Conservation (phyloP, 2,888 invertebrate species). For the Eumerus sabulonum region DNA sequence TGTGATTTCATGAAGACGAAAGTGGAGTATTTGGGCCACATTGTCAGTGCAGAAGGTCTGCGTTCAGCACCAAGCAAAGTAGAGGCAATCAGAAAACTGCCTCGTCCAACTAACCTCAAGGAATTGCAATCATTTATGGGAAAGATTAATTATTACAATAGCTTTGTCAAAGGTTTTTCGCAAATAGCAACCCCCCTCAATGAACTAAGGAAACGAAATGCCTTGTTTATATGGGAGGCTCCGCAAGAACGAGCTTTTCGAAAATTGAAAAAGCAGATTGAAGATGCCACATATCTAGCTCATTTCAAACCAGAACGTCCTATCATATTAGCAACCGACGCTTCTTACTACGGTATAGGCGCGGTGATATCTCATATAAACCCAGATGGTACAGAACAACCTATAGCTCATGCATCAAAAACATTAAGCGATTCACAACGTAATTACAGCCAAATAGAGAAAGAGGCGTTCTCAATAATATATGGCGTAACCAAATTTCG, state of each 20-base stretch:
- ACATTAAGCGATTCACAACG: constrained; percentile 33
- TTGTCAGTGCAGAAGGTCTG: constrained; percentile 5
- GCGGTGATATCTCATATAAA: too few relatives aligned
- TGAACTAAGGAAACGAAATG: constrained; percentile 16
- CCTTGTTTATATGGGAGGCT: neutral
- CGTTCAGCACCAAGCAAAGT: constrained; percentile 3
- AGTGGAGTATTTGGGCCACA: neutral
- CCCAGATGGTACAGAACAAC: too few relatives aligned
- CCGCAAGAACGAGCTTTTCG: neutral
- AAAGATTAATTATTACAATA: constrained; percentile 29
- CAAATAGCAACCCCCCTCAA: constrained; percentile 20
- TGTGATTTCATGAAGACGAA: constrained; percentile 1
- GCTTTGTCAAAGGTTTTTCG: constrained; percentile 13
- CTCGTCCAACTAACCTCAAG: constrained; percentile 14
- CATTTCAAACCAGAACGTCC: constrained; percentile 32
- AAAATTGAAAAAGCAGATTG: constrained; percentile 1
- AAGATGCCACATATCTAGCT: constrained; percentile 5
- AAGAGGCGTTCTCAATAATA: constrained; percentile 41
- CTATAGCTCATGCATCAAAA: constrained; percentile 34
- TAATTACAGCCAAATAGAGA: constrained; percentile 36
- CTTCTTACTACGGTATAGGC: constrained; percentile 58
- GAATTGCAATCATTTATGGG: constrained; percentile 29
- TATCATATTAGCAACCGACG: constrained; percentile 60
- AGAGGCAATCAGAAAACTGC: constrained; percentile 18
- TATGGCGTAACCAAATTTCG: too few relatives aligned